These are phyloP conservation scores for Eubucco bourcierii DNA, from an alignment of 2,113 vertebrate genomes.

Conservation along the genomic window DNA sequence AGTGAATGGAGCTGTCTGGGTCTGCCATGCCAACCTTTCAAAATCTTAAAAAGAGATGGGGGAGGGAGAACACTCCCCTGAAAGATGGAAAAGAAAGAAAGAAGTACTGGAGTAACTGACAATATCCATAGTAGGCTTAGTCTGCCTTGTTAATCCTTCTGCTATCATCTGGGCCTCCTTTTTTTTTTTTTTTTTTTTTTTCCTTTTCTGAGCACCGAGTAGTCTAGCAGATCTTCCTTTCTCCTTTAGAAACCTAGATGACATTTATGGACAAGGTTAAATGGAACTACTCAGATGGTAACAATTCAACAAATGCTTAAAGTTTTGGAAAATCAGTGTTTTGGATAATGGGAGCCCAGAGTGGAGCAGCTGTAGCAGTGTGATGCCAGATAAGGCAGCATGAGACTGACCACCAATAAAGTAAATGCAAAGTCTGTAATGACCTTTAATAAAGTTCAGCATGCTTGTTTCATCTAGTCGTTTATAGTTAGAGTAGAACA, in stretches of 20 bases:
- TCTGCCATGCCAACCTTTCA: background rate
- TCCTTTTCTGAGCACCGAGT: background rate
- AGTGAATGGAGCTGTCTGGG: constrained; percentile 17
- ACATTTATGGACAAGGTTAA: background rate
- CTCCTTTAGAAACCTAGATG: background rate
- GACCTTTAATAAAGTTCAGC: background rate
- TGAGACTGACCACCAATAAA: background rate
- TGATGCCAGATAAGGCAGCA: background rate
- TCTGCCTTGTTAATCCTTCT: background rate
- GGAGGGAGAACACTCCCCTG: background rate
- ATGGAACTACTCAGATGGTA: background rate
- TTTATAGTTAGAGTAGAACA: background rate
- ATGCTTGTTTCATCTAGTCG: background rate
- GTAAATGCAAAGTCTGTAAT: background rate
- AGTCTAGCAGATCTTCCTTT: background rate
- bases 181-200: background rate
- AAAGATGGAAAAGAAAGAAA: background rate
- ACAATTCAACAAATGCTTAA: background rate
- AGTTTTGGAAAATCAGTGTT: background rate
- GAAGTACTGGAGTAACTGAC: background rate
- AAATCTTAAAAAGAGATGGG: background rate
- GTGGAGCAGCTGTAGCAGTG: background rate
- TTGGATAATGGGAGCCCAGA: background rate
- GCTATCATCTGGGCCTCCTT: background rate
- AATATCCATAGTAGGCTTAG: background rate